Conservation (phyloP, 2,888 invertebrate genomes). For the Torymus aiolomorphi region DNA sequence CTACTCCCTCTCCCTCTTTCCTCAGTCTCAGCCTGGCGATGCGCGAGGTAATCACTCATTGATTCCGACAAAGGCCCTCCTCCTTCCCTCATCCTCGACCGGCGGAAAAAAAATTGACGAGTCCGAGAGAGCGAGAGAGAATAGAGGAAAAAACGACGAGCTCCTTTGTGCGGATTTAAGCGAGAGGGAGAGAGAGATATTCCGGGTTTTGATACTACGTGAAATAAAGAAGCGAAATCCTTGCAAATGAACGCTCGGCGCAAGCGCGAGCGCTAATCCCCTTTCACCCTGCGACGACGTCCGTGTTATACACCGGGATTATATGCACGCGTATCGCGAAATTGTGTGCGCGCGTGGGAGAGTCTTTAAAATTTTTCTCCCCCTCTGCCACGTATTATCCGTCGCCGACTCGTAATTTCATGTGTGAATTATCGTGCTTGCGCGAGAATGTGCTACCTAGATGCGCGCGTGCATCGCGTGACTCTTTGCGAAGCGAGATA, state of each 20-base stretch:
- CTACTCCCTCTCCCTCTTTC: neutral
- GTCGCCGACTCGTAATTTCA: conserved; percentile 14
- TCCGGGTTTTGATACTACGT: neutral
- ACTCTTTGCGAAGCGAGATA: too few relatives aligned
- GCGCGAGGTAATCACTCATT: conserved; percentile 41
- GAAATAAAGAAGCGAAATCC: conserved; percentile 43
- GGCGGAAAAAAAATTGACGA: conserved; percentile 14
- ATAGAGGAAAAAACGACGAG: neutral
- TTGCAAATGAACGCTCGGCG: conserved; percentile 45
- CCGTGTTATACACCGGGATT: conserved; percentile 19
- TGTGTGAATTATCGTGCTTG: conserved; percentile 28
- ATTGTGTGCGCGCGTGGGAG: neutral
- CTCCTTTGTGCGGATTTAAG: conserved; percentile 33
- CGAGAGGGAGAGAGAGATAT: neutral
- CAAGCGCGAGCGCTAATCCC: conserved; percentile 26
- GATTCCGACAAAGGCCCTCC: conserved; percentile 12
- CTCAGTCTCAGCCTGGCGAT: neutral
- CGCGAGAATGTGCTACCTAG: neutral
- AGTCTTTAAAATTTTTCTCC: conserved; percentile 16
- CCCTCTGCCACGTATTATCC: conserved; percentile 4
- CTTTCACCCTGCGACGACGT: neutral
- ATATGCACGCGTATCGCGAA: neutral
- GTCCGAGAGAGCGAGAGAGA: neutral
- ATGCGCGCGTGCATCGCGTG: neutral
- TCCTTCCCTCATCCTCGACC: too few relatives aligned